Evolutionary conservation across 2,888 invertebrate genomes (phyloP), one percentile per base, ranked within the genome.

Genomic region (Prosopocoilus inquinatus): DNA sequence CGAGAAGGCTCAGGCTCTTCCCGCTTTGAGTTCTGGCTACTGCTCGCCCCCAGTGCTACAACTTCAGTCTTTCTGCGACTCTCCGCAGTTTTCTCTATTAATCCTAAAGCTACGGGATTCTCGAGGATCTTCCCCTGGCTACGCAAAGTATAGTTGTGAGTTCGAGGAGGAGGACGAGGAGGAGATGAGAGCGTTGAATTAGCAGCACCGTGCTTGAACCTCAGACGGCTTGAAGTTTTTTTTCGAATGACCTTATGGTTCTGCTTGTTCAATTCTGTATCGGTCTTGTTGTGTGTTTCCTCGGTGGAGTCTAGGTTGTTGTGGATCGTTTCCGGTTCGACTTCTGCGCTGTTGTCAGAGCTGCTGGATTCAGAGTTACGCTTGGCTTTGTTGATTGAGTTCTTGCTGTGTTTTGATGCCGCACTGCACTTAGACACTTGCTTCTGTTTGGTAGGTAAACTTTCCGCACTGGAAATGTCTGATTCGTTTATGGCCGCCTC

Each of bases 31-130:
- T 80, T 70, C 61, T 72, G 77, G 74, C 80, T 70, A 70, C 77
- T 68, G 75, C 76, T 67, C 73, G 82, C 81, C 79, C 81, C 80
- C 79, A 83, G 83, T 73, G 80, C 78, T 73, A 77, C 79, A 73
- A 80, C 78, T 67, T 60, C 75, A 63, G 64, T 76, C 74, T 53
- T 79, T 67, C 61, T 76, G 67, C 64, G 58, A 56, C 59, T 59
- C 41, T 58, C 65, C 75, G 69, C 71, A 75, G 67, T 74, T 78
- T 58, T 63, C 45, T 51, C 54, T 41, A 59, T 41, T 16, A 53
- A 44, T 20, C 55, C 53, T 43, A 58, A 16, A 49, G 54, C 52
- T 11, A 54, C 51, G 58, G 54, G 55, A 57, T 48, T 59, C 53
- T 65, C 65, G 13, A 65, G 58, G 49, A 64, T 41, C 11, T 57